Evolutionary conservation across 2,888 invertebrate genomes (phyloP).

Genomic region (Drosophila mercatorum): DNA sequence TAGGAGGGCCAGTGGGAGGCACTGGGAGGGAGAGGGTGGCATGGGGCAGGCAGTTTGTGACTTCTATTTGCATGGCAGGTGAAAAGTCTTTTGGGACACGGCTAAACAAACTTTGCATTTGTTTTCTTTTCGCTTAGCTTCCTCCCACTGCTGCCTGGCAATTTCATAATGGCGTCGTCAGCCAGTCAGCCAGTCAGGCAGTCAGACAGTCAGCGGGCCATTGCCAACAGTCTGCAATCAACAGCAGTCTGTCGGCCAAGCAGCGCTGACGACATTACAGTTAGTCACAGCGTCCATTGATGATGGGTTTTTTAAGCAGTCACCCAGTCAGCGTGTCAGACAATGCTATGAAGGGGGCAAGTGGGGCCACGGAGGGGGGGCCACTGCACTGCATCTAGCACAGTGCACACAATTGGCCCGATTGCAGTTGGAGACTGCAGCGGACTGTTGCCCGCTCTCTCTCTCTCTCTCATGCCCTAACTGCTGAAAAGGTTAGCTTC

Average conservation of each 20-base stretch:
- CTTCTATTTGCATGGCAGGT: slow-evolving; percentile 75
- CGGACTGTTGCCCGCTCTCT: slow-evolving; percentile 26
- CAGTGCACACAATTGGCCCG: slow-evolving; percentile 62
- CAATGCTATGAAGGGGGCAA: slow-evolving; percentile 22
- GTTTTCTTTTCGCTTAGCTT: slow-evolving; percentile 33
- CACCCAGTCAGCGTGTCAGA: slow-evolving; percentile 46
- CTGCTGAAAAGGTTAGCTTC: slow-evolving; percentile 43
- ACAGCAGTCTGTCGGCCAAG: slow-evolving; percentile 34
- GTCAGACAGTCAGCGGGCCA: slow-evolving; percentile 42
- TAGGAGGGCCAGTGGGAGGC: not conserved
- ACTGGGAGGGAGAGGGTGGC: not conserved
- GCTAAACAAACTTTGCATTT: slow-evolving; percentile 72
- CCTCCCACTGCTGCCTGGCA: slow-evolving; percentile 42
- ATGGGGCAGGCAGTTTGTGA: slow-evolving; percentile 25
- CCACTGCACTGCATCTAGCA: slow-evolving; percentile 52
- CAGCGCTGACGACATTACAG: slow-evolving; percentile 75
- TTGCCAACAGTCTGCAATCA: slow-evolving; percentile 19
- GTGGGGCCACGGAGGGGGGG: slow-evolving; percentile 1
- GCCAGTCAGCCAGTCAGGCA: slow-evolving; percentile 42
- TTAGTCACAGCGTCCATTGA: slow-evolving; percentile 60
- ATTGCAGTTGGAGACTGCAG: slow-evolving; percentile 47
- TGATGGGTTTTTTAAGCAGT: slow-evolving; percentile 56
- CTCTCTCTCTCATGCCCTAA: slow-evolving; percentile 62
- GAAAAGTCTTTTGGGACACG: slow-evolving; percentile 64
- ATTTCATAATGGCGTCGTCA: slow-evolving; percentile 75